These are phyloP conservation scores for Otolemur garnettii DNA, from an alignment of 2,113 vertebrate species.

Conservation along the genomic window DNA sequence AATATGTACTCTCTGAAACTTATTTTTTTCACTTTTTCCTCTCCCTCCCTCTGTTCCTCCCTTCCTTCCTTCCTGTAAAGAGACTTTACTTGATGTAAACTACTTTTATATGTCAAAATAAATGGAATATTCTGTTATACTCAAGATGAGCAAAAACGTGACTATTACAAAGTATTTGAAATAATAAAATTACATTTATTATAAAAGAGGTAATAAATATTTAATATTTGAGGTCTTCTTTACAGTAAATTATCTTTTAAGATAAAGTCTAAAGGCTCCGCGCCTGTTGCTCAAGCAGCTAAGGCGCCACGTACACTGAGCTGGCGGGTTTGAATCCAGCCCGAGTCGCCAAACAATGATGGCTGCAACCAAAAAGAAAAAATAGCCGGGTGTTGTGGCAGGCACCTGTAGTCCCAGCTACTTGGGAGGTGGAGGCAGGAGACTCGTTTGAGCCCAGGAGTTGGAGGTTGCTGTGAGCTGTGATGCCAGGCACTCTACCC, in stretches of 20 bases:
- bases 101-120: conserved; percentile 12
- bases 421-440: no score
- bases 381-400: no score
- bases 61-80: not conserved
- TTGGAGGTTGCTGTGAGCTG: no score
- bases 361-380: no score
- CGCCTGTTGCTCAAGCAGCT: no score
- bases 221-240: conserved; percentile 17
- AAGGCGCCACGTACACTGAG: no score
- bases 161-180: conserved; percentile 60
- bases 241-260: conserved; percentile 36
- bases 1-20: not conserved
- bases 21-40: not conserved
- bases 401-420: no score
- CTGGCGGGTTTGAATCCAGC: no score
- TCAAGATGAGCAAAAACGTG: conserved; percentile 64
- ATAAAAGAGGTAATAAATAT: conserved; percentile 57
- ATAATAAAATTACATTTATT: conserved; percentile 68
- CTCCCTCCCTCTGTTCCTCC: not conserved
- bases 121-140: conserved; percentile 68
- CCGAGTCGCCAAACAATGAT: no score
- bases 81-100: not conserved
- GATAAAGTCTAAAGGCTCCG: not conserved
- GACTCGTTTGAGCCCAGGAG: no score
- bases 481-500: no score